Conservation (phyloP, 2,888 invertebrate species). For the Eledone cirrhosa region DNA sequence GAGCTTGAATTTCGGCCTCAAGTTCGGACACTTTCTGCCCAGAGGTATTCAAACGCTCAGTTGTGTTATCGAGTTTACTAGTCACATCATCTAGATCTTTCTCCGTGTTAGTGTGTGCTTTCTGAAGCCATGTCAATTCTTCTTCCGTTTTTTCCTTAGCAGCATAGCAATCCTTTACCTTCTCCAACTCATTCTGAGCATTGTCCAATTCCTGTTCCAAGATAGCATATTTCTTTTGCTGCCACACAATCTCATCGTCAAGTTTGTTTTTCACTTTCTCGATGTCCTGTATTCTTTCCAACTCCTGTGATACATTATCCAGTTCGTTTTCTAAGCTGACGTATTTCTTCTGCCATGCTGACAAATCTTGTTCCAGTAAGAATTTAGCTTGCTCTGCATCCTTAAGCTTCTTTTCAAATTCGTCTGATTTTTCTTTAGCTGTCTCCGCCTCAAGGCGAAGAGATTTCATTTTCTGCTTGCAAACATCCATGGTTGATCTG, state of each 20-base stretch:
- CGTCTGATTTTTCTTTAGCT: constrained; percentile 9
- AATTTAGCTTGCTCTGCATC: constrained; percentile 17
- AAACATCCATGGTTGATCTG: constrained; percentile 23
- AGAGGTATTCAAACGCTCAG: constrained; percentile 96
- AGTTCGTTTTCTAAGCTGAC: neutral
- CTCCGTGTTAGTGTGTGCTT: constrained; percentile 99
- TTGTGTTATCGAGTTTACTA: constrained; percentile 93
- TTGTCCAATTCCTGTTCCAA: constrained; percentile 2
- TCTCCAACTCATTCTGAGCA: neutral
- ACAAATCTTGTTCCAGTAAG: constrained; percentile 10
- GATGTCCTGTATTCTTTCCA: constrained; percentile 21
- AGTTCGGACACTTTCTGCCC: constrained; percentile 84
- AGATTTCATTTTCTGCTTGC: constrained; percentile 19
- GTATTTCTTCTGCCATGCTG: constrained; percentile 12
- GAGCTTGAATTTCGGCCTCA: neutral
- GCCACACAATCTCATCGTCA: constrained; percentile 9
- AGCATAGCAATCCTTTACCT: constrained; percentile 15
- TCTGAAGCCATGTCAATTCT: constrained; percentile 97
- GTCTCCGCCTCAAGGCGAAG: constrained; percentile 15
- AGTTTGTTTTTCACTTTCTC: constrained; percentile 5
- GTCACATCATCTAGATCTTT: constrained; percentile 99
- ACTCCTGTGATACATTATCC: neutral
- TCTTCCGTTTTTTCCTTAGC: constrained; percentile 74
- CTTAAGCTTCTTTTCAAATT: constrained; percentile 15
- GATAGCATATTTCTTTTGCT: constrained; percentile 8